A percentile compares a stretch with the other conserved stretches of the same genome.
These are phyloP conservation scores for Lethenteron camtschaticum DNA, from an alignment of 2,113 vertebrate species.

Conservation along the genomic window DNA sequence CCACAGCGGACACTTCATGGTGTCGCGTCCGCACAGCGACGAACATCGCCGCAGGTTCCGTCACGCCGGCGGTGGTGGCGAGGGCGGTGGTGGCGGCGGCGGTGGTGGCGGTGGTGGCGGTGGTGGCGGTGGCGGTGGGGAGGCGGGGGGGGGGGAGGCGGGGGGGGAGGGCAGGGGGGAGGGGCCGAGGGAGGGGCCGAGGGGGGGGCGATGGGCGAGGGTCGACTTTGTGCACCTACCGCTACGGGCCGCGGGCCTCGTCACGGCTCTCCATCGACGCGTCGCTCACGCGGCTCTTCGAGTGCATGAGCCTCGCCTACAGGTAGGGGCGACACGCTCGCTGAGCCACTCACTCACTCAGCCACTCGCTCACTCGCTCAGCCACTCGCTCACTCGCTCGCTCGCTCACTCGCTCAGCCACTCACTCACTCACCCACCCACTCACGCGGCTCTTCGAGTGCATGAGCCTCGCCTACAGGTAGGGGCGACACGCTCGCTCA, in stretches of 20 bases:
- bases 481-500: no score
- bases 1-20: conserved; percentile 97
- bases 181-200: conserved; percentile 8
- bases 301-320: conserved; percentile 96
- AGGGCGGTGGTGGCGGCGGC: background rate
- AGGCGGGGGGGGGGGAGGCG: no score
- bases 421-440: no score
- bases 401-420: no score
- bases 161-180: no score
- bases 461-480: no score
- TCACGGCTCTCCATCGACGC: conserved; percentile 68
- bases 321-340: conserved; percentile 31
- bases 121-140: no score
- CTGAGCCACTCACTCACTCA: background rate
- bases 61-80: conserved; percentile 27
- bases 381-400: no score
- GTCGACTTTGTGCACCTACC: conserved; percentile 26
- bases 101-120: no score
- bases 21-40: conserved; percentile 77
- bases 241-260: conserved; percentile 28
- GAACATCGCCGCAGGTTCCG: conserved; percentile 2
- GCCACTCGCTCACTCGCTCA: no score
- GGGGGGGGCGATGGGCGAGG: conserved; percentile 30
- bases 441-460: no score
- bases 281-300: conserved; percentile 68